Evolutionary conservation across 1,140 invertebrate species (phyloP).

Genomic region (Macrobrachium rosenbergii): DNA sequence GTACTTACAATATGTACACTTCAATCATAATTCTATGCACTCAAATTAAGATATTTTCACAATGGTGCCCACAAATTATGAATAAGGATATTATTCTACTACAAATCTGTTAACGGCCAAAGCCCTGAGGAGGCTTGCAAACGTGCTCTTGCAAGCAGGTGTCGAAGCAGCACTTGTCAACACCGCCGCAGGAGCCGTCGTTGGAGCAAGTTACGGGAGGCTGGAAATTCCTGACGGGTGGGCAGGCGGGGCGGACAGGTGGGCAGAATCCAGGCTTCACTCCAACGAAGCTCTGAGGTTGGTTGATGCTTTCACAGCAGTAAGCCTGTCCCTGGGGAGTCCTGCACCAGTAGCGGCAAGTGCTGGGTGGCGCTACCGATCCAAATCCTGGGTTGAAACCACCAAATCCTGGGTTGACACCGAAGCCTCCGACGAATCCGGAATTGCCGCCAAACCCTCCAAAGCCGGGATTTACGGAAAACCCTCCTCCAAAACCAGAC

Average conservation of each 20-base stretch:
- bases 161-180: conserved; percentile 49
- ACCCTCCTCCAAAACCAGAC: neutral
- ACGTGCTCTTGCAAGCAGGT: conserved; percentile 31
- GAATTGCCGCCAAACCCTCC: neutral
- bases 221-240: conserved; percentile 3
- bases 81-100: no score
- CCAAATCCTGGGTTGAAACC: neutral
- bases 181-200: conserved; percentile 28
- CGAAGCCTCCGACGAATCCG: neutral
- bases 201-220: conserved; percentile 31
- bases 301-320: neutral
- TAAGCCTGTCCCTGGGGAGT: neutral
- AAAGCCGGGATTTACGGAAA: neutral
- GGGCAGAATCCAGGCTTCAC: conserved; percentile 34
- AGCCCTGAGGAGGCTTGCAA: conserved; percentile 35
- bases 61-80: no score
- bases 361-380: neutral
- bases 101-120: neutral
- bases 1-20: no score
- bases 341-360: conserved; percentile 7
- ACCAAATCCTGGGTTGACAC: neutral
- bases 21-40: no score
- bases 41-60: no score
- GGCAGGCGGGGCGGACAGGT: conserved; percentile 30
- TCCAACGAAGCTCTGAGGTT: conserved; percentile 23